Base-by-base conservation (phyloP, 2,113 vertebrate species). In the Genyomyrus donnyi region DNA sequence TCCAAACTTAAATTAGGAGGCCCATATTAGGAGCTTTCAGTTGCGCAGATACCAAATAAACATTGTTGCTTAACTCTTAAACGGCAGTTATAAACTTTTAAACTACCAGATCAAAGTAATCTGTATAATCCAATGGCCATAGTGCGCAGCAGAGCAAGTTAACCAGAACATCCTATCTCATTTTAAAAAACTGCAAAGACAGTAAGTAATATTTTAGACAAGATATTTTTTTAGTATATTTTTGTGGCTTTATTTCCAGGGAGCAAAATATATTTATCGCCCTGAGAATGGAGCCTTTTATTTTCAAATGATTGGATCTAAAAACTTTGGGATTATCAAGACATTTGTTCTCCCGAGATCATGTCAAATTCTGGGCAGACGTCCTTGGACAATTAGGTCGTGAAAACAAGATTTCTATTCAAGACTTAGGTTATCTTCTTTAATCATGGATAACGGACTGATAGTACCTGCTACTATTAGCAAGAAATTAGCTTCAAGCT, bases 321-420 rank as follows among this genome's bases (percentile, higher is more conserved):
- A 45, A 46, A 84, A 84, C 53, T 1, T 66, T 27, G 70, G 91
- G 91, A 89, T 85, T 48, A 62, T n/a, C 52, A 19, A 7, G 17
- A 92, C 92, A 94, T 48, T 45, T 84, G 3, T 11, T 93, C 91
- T 52, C 90, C 84, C 45, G 74, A 89, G 87, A 88, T 62, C 85
- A 91, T 93, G 89, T 87, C 90, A 91, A n/a, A 87, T 92, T 89
- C 58, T 91, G 58, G 19, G 58, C 88, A 77, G 88, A 50, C 49
- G 11, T 89, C 74, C 89, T 85, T 45, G 89, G 84, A 92, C 77
- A 89, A 89, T 21, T 89, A 21, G 19, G 70, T 89, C 31, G 17
- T 52, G 49, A 84, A 89, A 53, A 56, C 46, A 53, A 53, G 50
- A 58, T 84, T 83, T 80, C 27, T 83, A 53, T 42, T 42, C 88